Base-by-base conservation (phyloP, 2,113 vertebrate genomes). In the Actinemys pallida region DNA sequence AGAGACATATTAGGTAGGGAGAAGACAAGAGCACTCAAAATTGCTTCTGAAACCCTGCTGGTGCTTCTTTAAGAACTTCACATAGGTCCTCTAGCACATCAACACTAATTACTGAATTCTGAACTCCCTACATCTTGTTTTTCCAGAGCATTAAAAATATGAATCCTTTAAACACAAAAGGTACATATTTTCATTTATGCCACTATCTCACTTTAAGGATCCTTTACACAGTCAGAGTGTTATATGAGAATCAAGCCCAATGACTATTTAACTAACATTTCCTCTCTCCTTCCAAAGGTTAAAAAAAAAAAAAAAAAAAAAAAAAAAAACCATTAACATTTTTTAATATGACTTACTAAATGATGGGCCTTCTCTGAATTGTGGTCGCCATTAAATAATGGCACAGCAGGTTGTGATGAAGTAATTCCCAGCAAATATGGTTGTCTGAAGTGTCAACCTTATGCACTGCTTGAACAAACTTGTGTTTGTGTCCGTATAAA, bases 231-330 rank as follows among this genome's bases (percentile, higher is more conserved):
- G 0, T 8, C 3, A 52, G 5, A n/a, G n/a, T 78, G 3, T 35
- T 0, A 0, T 53, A 57, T 6, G 6, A 59, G 5, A 86, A 2
- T 14, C 56, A 47, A 25, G 1, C 16, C 3, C 29, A 81, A 8
- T 1, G 3, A 49, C 42, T 49, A 91, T 31, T 16, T 93, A 39
- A 45, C 50, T 35, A 39, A 57, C n/a, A 82, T 47, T 76, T 22
- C 10, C 31, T 75, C 24, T 25, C 3, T 8, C 35, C 8, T 54
- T 88, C 5, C 62, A 72, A 47, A 25, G 39, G 47, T 10, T 19
- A 2, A 11, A 57, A 57, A 57, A 56, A 56, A 9, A 6, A 45
- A 45, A 45, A 9, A 6, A 45, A 45, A 45, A 39, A 39, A n/a
- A 22, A 72, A 83, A 86, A 1, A 81, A 2, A 20, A 6, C 2